phyloP scores from a whole-genome alignment of 23 tunicate genomes.

The Styela plicata region DNA sequence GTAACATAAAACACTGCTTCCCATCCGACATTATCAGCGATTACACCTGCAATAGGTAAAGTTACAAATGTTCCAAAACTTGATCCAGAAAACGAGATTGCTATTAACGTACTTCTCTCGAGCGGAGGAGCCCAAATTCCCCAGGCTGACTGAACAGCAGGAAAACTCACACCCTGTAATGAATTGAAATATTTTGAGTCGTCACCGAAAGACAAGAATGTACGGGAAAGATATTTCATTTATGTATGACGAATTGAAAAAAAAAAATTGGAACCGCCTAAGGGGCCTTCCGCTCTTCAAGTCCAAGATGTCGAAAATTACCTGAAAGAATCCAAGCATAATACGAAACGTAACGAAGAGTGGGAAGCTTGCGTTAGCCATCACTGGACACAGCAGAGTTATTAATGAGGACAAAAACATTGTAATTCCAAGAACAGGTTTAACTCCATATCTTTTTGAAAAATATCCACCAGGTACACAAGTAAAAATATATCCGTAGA shows the following conservation, averaged over 20 bases:
- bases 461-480: constrained; percentile 80
- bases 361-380: constrained; percentile 50
- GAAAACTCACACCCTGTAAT: constrained; percentile 65
- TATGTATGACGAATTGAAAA: neutral
- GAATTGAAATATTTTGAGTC: too few species aligned
- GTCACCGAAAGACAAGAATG: too few species aligned
- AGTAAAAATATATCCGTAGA: constrained; percentile 71
- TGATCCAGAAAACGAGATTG: constrained; percentile 58
- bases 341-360: constrained; percentile 69
- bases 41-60: constrained; percentile 57
- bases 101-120: constrained; percentile 62
- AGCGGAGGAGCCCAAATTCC: constrained; percentile 75
- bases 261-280: too few species aligned
- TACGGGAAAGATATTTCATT: neutral
- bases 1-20: constrained; percentile 78
- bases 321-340: constrained; percentile 73
- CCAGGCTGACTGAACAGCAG: constrained; percentile 80
- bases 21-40: constrained; percentile 64
- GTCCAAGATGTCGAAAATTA: too few species aligned
- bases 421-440: constrained; percentile 57
- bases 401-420: constrained; percentile 57
- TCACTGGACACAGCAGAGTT: constrained; percentile 52
- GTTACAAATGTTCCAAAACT: constrained; percentile 71
- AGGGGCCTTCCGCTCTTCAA: too few species aligned
- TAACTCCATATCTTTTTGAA: constrained; percentile 64